Percentiles rank a stretch among this genome's conserved stretches.
Conservation (phyloP, 2,113 vertebrate species). For the Oryzias celebensis region DNA sequence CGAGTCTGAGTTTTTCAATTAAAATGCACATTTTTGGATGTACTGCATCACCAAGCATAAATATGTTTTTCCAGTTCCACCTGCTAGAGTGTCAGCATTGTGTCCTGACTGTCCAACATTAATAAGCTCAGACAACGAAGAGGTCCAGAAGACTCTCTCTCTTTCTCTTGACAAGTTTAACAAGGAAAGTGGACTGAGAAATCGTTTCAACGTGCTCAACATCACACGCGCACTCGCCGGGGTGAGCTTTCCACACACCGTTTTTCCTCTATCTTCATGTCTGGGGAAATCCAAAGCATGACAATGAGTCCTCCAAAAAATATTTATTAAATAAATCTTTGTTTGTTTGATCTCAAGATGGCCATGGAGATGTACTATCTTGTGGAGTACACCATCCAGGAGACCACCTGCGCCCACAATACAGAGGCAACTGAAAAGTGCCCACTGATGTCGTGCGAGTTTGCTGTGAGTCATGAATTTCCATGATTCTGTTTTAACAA, state of each 20-base stretch:
- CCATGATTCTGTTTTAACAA: not conserved
- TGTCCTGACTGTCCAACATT: slow-evolving; percentile 68
- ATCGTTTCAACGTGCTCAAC: slow-evolving; percentile 62
- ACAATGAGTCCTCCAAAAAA: not conserved
- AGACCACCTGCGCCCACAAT: slow-evolving; percentile 65
- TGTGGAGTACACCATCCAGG: slow-evolving; percentile 77
- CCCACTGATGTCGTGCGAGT: slow-evolving; percentile 71
- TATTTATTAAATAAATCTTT: not conserved
- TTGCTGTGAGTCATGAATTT: slow-evolving; percentile 66
- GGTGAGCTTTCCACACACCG: slow-evolving; percentile 35
- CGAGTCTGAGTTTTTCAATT: too few species aligned
- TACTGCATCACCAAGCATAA: not conserved
- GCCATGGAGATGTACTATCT: slow-evolving; percentile 34
- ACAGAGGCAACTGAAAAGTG: slow-evolving; percentile 48
- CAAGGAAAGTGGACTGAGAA: slow-evolving; percentile 48
- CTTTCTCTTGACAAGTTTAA: slow-evolving; percentile 72
- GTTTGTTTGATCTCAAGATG: slow-evolving; percentile 46
- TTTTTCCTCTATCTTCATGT: too few species aligned
- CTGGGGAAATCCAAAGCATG: too few species aligned
- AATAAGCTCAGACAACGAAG: fast-evolving
- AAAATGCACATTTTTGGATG: too few species aligned
- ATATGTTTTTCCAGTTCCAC: slow-evolving; percentile 49
- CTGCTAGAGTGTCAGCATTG: fast-evolving
- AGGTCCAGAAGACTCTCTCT: slow-evolving; percentile 34
- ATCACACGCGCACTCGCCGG: slow-evolving; percentile 39